Evolutionary conservation across 2,888 invertebrate species (phyloP).

Genomic region (Automeris io): DNA sequence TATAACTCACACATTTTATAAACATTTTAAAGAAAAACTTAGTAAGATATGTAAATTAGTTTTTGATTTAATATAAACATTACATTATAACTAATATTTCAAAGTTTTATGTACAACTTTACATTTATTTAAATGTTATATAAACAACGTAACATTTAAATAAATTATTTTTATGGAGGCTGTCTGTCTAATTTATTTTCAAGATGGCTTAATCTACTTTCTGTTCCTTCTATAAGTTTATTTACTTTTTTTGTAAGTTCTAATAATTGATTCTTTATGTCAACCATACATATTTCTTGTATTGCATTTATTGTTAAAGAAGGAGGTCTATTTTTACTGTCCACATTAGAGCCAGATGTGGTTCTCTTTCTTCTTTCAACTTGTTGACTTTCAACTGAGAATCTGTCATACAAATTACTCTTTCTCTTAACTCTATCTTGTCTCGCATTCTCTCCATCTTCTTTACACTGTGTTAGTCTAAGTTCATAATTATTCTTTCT

Average conservation of each 20-base stretch:
- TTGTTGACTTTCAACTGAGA: slow-evolving; percentile 58
- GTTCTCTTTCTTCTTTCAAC: slow-evolving; percentile 58
- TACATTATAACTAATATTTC: background rate
- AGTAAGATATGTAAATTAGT: background rate
- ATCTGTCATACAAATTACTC: slow-evolving; percentile 62
- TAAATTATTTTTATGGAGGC: slow-evolving; percentile 26
- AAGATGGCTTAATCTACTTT: slow-evolving; percentile 38
- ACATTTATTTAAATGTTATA: background rate
- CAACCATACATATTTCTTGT: slow-evolving; percentile 70
- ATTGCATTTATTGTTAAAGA: slow-evolving; percentile 60
- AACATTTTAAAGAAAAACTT: too few relatives aligned
- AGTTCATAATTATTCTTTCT: slow-evolving; percentile 67
- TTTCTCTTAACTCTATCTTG: slow-evolving; percentile 54
- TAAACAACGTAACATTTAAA: too few relatives aligned
- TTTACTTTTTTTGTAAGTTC: slow-evolving; percentile 61
- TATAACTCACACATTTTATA: too few relatives aligned
- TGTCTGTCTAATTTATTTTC: slow-evolving; percentile 45
- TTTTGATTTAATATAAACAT: background rate
- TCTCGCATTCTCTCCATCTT: slow-evolving; percentile 42
- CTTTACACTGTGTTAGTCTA: slow-evolving; percentile 42
- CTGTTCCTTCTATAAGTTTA: slow-evolving; percentile 52
- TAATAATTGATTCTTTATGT: slow-evolving; percentile 58
- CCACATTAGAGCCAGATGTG: slow-evolving; percentile 38
- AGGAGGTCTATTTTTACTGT: slow-evolving; percentile 44
- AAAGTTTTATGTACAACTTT: background rate